Conservation (phyloP, 1,140 invertebrate genomes). For the Cherax destructor region DNA sequence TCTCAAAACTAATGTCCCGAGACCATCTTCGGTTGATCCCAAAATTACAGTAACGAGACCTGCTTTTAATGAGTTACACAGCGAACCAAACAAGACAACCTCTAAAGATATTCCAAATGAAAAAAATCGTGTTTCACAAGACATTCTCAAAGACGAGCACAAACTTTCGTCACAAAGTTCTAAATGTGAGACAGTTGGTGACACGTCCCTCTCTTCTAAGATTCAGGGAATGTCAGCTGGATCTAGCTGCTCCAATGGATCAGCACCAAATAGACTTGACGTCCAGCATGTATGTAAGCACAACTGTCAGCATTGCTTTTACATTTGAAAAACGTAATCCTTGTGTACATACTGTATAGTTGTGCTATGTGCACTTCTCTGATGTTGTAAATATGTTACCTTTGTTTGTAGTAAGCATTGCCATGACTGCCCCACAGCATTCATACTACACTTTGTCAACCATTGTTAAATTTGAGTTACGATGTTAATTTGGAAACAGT, state of each 20-base stretch:
- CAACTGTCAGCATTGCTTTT: conserved; percentile 38
- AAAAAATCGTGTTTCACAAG: not conserved
- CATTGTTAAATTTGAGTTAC: no score
- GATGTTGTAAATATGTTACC: not conserved
- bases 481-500: no score
- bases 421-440: not conserved
- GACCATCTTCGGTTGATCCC: not conserved
- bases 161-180: not conserved
- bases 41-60: not conserved
- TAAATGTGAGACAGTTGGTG: not conserved
- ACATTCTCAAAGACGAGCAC: not conserved
- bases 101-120: not conserved
- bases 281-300: not conserved
- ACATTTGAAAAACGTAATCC: conserved; percentile 1
- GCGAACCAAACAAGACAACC: not conserved
- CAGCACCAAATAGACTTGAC: not conserved
- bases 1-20: not conserved
- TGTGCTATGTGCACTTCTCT: not conserved
- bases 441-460: no score
- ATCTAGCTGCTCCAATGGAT: not conserved
- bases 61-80: not conserved
- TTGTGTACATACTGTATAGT: not conserved
- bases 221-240: no score
- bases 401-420: not conserved
- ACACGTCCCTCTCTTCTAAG: not conserved